Base-by-base conservation (phyloP, 2,113 vertebrate species). In the Carassius gibelio region DNA sequence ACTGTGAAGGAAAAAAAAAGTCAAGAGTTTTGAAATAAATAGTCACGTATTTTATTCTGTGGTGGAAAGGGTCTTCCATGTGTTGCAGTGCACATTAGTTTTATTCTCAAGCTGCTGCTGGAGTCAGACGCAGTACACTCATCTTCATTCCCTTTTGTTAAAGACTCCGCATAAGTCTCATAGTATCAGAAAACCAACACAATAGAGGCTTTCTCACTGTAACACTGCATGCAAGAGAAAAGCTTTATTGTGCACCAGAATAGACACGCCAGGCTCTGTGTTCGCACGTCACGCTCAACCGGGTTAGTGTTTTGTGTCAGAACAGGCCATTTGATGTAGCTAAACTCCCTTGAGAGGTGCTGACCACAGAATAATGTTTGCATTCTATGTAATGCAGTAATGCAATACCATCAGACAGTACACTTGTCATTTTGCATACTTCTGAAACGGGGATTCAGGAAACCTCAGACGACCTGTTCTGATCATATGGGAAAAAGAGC, bases 121-220 rank as follows among this genome's bases (percentile, higher is more conserved):
- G 10, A 30, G 15, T 81, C 45, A 50, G 23, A 8, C 55, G 3
- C 52, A 59, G 52, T 13, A 72, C 30, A 4, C 15, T 23, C 8
- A 21, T 50, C 45, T 8, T 66, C 61, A 55, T 68, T 4, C n/a
- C 68, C 34, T 82, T 48, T 75, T 82, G 59, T 81, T 50, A 81
- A 64, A 81, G 42, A 68, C 80, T 19, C 38, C 45, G 68, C 59
- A 5, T 26, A 75, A 81, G 23, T 50, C 45, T 23, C n/a, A 15
- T 45, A 61, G 23, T 48, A 74, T 78, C 80, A 71, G 52, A 55
- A 64, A 69, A 48, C 26, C 34, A 36, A 13, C 57, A 88, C 87
- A 86, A 86, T 84, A 52, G 76, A 69, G 9, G 68, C 69, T 52
- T 30, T 75, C 81, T 66, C 36, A 36, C 59, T 36, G 61, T 59